Evolutionary conservation across 2,888 invertebrate genomes (phyloP).

Genomic region (Trichogramma evanescens): DNA sequence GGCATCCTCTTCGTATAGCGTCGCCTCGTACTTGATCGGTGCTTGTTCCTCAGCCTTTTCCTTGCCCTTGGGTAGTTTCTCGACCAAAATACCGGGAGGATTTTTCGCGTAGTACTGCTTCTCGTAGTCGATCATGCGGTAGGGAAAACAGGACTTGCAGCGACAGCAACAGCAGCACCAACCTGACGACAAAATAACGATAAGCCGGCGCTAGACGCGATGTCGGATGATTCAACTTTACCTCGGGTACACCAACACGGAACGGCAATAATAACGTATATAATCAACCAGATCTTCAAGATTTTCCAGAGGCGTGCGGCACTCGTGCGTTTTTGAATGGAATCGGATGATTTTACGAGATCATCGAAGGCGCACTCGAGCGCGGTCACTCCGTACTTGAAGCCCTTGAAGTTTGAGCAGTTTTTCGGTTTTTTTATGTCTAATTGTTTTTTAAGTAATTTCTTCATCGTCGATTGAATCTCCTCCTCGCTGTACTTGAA

Average conservation of each 20-base stretch:
- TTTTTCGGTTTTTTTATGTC: conserved; percentile 44
- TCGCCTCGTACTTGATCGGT: conserved; percentile 50
- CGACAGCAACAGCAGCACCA: conserved; percentile 57
- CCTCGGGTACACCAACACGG: conserved; percentile 52
- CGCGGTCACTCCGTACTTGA: conserved; percentile 47
- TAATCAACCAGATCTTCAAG: conserved; percentile 45
- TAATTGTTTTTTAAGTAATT: conserved; percentile 41
- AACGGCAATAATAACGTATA: conserved; percentile 48
- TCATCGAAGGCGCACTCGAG: conserved; percentile 45
- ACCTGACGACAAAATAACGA: conserved; percentile 42
- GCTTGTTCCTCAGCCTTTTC: neutral
- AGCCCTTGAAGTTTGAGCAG: conserved; percentile 49
- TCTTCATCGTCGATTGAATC: conserved; percentile 23
- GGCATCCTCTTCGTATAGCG: conserved; percentile 52
- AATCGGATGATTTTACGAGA: conserved; percentile 33
- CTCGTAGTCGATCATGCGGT: conserved; percentile 50
- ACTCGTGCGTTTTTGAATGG: conserved; percentile 25
- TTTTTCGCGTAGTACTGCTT: conserved; percentile 53
- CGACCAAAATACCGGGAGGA: conserved; percentile 53
- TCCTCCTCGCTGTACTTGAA: conserved; percentile 46
- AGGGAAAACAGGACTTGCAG: conserved; percentile 56
- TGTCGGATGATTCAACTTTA: conserved; percentile 16
- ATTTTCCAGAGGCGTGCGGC: conserved; percentile 38
- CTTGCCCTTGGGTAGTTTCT: conserved; percentile 30
- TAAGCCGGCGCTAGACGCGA: neutral